Evolutionary conservation across 2,888 invertebrate species (phyloP).

Genomic region (Hemistola chrysoprasaria): DNA sequence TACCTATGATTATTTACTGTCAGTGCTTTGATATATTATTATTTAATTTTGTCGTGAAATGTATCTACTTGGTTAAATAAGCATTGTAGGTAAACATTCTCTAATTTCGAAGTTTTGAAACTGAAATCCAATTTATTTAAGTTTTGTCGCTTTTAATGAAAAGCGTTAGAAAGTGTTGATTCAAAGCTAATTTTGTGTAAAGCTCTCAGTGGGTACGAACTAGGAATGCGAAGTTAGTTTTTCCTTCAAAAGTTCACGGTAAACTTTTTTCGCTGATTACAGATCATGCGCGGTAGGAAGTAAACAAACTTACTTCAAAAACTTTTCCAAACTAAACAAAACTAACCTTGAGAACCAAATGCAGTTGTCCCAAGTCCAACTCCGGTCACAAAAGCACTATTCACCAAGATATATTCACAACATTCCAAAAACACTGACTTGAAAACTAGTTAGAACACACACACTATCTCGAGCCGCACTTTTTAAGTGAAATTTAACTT

Average conservation of each 20-base stretch:
- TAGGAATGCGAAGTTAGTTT: not conserved
- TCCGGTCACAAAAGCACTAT: constrained; percentile 59
- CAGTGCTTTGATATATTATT: too few species aligned
- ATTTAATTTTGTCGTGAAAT: too few species aligned
- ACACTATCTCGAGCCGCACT: constrained; percentile 47
- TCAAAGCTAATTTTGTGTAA: not conserved
- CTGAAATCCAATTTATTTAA: too few species aligned
- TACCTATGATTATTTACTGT: too few species aligned
- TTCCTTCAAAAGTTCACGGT: constrained; percentile 16
- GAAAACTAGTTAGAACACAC: constrained; percentile 64
- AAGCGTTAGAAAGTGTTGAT: too few species aligned
- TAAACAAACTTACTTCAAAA: constrained; percentile 72
- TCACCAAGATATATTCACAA: constrained; percentile 75
- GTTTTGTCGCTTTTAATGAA: too few species aligned
- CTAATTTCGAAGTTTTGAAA: too few species aligned
- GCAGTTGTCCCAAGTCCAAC: constrained; percentile 50
- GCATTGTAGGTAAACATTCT: too few species aligned
- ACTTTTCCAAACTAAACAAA: constrained; percentile 47
- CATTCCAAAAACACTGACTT: constrained; percentile 74
- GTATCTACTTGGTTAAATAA: too few species aligned
- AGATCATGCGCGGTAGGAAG: constrained; percentile 72
- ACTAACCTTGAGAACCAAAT: constrained; percentile 58
- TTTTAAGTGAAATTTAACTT: constrained; percentile 62
- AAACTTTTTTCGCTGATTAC: constrained; percentile 27
- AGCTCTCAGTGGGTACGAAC: constrained; percentile 1